Evolutionary conservation across 2,113 vertebrate species (phyloP).

Genomic region (Tupaia chinensis): DNA sequence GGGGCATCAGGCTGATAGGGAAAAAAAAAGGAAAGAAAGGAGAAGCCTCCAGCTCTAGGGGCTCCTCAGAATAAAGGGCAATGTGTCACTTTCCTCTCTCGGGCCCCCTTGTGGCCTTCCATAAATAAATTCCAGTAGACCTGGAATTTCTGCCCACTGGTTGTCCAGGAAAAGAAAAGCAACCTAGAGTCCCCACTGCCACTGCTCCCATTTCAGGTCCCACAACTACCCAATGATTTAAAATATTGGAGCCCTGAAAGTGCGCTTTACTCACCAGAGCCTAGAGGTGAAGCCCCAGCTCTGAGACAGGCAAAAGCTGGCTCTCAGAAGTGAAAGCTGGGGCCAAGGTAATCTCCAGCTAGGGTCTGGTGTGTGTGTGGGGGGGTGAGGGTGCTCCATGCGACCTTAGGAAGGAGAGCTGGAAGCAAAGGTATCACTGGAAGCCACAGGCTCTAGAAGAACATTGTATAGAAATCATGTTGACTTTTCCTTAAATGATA

Average conservation of each 20-base stretch:
- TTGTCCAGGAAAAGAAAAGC: constrained; percentile 33
- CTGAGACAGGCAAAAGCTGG: background rate
- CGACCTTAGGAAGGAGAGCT: background rate
- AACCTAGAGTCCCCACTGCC: background rate
- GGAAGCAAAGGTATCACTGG: background rate
- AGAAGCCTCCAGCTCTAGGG: background rate
- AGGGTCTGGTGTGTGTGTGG: background rate
- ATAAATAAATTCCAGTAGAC: background rate
- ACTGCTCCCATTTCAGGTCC: background rate
- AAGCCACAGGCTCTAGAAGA: background rate
- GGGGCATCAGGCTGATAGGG: background rate
- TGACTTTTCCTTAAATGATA: background rate
- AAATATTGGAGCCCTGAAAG: background rate
- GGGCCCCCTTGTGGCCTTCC: background rate
- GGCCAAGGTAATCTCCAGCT: background rate
- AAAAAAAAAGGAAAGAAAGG: background rate
- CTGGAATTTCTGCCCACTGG: constrained; percentile 48
- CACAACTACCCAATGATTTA: background rate
- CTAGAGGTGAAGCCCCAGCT: fast-evolving
- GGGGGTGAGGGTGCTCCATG: background rate
- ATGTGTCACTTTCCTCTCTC: constrained; percentile 35
- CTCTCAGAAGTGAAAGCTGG: background rate
- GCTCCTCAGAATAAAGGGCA: constrained; percentile 7
- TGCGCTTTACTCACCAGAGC: background rate
- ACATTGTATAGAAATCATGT: background rate